phyloP scores from a whole-genome alignment of 2,113 vertebrate species.

The Scytalopus superciliaris region DNA sequence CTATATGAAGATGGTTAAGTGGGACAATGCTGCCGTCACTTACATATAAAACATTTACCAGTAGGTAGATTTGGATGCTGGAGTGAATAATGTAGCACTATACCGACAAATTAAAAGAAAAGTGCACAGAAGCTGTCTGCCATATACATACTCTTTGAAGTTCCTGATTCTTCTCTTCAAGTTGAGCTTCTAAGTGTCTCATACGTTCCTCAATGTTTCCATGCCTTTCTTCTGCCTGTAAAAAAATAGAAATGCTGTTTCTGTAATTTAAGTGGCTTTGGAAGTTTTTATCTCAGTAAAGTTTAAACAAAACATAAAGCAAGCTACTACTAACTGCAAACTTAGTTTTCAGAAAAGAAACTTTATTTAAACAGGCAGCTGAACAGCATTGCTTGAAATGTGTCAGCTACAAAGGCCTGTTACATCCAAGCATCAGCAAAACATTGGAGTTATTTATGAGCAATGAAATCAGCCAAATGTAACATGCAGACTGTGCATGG shows the following conservation, averaged over 20 bases:
- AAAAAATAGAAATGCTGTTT: constrained; percentile 58
- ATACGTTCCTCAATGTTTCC: constrained; percentile 98
- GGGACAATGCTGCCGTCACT: not conserved
- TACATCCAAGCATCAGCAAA: constrained; percentile 84
- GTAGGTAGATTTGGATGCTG: not conserved
- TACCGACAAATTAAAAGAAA: not conserved
- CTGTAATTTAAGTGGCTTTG: constrained; percentile 51
- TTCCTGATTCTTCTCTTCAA: constrained; percentile 99
- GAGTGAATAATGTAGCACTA: not conserved
- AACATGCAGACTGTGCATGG: constrained; percentile 86
- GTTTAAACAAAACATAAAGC: constrained; percentile 81
- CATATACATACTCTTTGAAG: constrained; percentile 88
- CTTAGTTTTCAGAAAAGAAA: constrained; percentile 77
- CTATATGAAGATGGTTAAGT: not conserved
- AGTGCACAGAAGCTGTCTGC: not conserved
- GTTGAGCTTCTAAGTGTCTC: constrained; percentile 95
- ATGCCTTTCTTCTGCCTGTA: constrained; percentile 96
- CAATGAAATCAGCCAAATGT: constrained; percentile 88
- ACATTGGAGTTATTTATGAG: constrained; percentile 82
- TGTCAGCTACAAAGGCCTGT: constrained; percentile 85
- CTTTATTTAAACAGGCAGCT: constrained; percentile 83
- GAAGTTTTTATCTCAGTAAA: constrained; percentile 46
- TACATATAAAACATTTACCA: not conserved
- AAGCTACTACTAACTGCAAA: constrained; percentile 87
- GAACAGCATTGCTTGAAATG: constrained; percentile 87